Evolutionary conservation across 2,888 invertebrate genomes (phyloP), one percentile per base, ranked within the genome.

Genomic region (Macrostomum cliftonense): DNA sequence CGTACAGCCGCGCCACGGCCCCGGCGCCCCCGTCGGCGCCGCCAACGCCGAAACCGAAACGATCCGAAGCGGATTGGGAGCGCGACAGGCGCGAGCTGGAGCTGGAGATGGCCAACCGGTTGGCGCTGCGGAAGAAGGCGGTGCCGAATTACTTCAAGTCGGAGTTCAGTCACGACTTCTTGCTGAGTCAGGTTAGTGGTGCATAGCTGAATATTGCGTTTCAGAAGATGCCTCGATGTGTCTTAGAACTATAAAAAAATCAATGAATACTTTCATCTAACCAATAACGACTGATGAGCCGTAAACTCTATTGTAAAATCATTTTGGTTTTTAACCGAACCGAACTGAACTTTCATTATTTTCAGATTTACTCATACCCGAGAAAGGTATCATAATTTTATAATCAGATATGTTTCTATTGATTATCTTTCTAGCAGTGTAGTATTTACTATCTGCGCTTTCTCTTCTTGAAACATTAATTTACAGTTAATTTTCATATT

Each of bases 91-190:
- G 62, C 38, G 66, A 67, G 45, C 38, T 61, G 16, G 54, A 54
- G 14, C 60, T 64, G 52, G 66, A 65, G 52, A 48, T 54, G 37
- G 61, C 59, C 21, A 61, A 59, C 2, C 54, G 59, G 17, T 49
- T 54, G 2, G 56, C 61, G 12, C 56, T 68, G 12, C 57, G 57
- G 38, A 55, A 61, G n/a, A 60, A 60, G 39, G 56, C 54, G 9
- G 61, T 67, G 38, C 65, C 66, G 13, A 57, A 57, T 19, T 69
- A 69, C 53, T 69, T 69, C 56, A 59, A 63, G 19, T 65, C 65
- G 53, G 65, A 67, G 52, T 59, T 68, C 44, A 67, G 68, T 9
- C 64, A 64, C 51, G 61, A 64, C 12, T 68, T 65, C 54, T 52
- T 66, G 0, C 53, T 63, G 1, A 58, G 63, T 37, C 62, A 64